Evolutionary conservation across 2,797 vertebrate species (phyloP).

Genomic region (Argya squamiceps): DNA sequence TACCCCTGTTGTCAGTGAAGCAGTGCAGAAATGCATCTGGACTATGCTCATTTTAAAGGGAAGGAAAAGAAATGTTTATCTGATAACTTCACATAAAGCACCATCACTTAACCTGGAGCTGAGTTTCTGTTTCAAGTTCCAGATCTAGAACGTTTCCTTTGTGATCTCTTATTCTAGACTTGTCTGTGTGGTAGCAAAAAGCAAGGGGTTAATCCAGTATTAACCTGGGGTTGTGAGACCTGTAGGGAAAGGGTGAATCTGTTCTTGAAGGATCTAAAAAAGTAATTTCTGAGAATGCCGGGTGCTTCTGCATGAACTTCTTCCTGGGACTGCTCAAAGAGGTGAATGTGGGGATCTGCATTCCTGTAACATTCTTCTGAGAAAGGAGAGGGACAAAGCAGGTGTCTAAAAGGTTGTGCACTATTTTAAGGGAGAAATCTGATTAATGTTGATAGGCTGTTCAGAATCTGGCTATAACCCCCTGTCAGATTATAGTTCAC

Average conservation of each 20-base stretch:
- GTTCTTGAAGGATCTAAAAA: background rate
- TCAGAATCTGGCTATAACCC: constrained; percentile 58
- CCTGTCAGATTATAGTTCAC: constrained; percentile 69
- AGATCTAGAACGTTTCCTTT: background rate
- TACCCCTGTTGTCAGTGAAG: background rate
- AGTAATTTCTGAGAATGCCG: accelerated
- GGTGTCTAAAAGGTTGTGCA: constrained; percentile 69
- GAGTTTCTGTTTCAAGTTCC: background rate
- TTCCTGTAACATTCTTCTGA: background rate
- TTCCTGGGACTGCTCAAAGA: background rate
- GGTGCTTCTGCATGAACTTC: background rate
- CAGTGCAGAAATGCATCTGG: background rate
- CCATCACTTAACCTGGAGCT: background rate
- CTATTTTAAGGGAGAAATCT: constrained; percentile 76
- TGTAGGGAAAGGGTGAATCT: background rate
- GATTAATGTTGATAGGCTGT: constrained; percentile 72
- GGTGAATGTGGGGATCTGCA: background rate
- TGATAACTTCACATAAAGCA: background rate
- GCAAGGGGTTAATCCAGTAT: background rate
- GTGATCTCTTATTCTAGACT: background rate
- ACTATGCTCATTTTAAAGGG: background rate
- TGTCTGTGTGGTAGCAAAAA: background rate
- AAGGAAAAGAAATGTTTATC: background rate
- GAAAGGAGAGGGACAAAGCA: background rate
- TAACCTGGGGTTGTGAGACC: background rate